Base-by-base conservation (phyloP, 2,888 invertebrate genomes). In the Odontocerum albicorne region DNA sequence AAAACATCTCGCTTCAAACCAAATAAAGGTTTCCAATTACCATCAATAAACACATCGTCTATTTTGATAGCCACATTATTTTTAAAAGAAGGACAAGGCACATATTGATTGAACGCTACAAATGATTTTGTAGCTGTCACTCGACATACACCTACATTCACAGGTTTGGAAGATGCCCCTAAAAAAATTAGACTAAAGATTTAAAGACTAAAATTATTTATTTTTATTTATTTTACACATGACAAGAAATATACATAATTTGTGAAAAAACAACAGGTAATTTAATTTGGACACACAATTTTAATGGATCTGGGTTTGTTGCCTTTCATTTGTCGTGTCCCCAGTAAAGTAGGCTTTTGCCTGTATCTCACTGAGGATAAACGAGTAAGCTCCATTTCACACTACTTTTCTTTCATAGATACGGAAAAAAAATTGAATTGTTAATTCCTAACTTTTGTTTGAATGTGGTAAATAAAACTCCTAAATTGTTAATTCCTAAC, bases 151-250 rank as follows among this genome's bases (percentile, higher is more conserved):
- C 73, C 75, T 38, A 79, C 60, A 47, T 70, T 65, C 49, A 70
- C 71, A 38, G 67, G 70, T 60, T 71, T 77, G 65, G 77, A 72
- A 1, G 74, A 73, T 57, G 77, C 74, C 55, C 74, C 75, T 72
- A 67, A 46, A 64, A 55, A 38, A 33, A 31, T 19, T 36, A 0
- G 22, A 13, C 8, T 45, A 15, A 27, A 45, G 12, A 31, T 16
- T 32, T 8, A 16, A 15, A 7, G 15, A 10, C 3, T 22, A 2
- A 8, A 22, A 43, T 3, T 8, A 31, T 19, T 19, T 38, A 15
- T 7, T 6, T 38, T 12, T 17, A 16, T 38, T 16, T 16, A 10
- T 27, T 10, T 7, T 27, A 27, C 27, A 27, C 4, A 10, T 27
- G 27, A 7, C 10, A 27, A 7, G 27, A 27, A 27, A 27, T 7